Evolutionary conservation across 2,888 invertebrate genomes (phyloP).

Genomic region (Cheilosia grossa): DNA sequence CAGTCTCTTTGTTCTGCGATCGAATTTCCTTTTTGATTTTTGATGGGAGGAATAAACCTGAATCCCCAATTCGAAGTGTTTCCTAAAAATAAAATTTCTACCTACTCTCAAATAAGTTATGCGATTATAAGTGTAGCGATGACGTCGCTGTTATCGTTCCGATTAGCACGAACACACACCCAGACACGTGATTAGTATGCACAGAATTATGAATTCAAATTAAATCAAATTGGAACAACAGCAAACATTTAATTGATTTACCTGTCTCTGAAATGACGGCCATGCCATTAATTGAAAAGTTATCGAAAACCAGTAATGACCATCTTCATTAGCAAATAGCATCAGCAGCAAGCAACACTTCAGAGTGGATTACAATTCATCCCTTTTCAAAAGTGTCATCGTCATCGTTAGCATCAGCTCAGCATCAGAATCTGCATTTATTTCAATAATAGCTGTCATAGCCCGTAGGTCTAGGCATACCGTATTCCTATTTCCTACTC

Average conservation of each 20-base stretch:
- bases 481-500: no score
- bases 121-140: slow-evolving; percentile 19
- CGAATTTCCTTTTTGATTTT: not conserved
- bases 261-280: not conserved
- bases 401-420: no score
- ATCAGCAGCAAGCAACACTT: not conserved
- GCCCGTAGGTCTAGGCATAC: no score
- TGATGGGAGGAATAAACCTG: not conserved
- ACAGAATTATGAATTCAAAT: slow-evolving; percentile 57
- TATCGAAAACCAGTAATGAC: not conserved
- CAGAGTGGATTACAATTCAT: not conserved
- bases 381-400: not conserved
- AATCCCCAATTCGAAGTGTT: not conserved
- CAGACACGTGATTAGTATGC: not conserved
- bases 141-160: not conserved
- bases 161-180: not conserved
- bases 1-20: not conserved
- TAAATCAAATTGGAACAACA: slow-evolving; percentile 50
- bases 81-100: not conserved
- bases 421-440: no score
- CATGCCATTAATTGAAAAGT: not conserved
- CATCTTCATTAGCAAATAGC: not conserved
- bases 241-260: not conserved
- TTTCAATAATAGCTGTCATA: no score
- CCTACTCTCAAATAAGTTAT: not conserved